A percentile compares a stretch with the other conserved stretches of the same genome.
Evolutionary conservation across 2,888 invertebrate genomes (phyloP).

Genomic region (Agriotes lineatus): DNA sequence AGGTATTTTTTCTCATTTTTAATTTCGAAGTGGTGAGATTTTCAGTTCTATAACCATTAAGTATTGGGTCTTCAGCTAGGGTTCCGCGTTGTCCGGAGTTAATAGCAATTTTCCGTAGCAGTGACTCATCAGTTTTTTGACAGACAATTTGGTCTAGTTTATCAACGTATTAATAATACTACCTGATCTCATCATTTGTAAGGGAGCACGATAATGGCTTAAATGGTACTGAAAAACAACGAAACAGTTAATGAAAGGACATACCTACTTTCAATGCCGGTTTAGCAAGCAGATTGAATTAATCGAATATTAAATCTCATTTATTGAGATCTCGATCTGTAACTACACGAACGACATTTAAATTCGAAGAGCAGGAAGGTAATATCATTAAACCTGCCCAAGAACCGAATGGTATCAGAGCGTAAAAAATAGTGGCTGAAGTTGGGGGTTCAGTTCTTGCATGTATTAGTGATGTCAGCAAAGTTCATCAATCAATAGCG

Average conservation of each 20-base stretch:
- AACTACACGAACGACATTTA: background rate
- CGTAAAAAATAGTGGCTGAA: background rate
- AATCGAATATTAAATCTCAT: background rate
- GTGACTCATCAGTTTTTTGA: conserved; percentile 51
- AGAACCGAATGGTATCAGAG: conserved; percentile 7
- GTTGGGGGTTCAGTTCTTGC: conserved; percentile 41
- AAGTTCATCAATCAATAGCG: conserved; percentile 64
- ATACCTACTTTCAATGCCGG: background rate
- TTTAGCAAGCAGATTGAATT: background rate
- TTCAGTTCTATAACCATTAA: conserved; percentile 13
- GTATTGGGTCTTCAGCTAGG: background rate
- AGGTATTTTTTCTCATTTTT: too few species aligned
- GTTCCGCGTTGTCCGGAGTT: conserved; percentile 10
- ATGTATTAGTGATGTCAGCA: conserved; percentile 53
- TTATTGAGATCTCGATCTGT: conserved; percentile 12
- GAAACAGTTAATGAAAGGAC: background rate
- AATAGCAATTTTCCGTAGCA: conserved; percentile 52
- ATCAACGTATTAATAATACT: conserved; percentile 51
- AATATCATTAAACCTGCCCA: conserved; percentile 20
- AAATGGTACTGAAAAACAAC: background rate
- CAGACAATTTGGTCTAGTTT: conserved; percentile 50
- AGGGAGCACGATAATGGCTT: background rate
- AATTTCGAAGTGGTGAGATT: too few species aligned
- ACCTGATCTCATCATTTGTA: conserved; percentile 42
- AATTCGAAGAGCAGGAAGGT: background rate